Conservation (phyloP, 2,888 invertebrate species). For the Ochropacha duplaris region DNA sequence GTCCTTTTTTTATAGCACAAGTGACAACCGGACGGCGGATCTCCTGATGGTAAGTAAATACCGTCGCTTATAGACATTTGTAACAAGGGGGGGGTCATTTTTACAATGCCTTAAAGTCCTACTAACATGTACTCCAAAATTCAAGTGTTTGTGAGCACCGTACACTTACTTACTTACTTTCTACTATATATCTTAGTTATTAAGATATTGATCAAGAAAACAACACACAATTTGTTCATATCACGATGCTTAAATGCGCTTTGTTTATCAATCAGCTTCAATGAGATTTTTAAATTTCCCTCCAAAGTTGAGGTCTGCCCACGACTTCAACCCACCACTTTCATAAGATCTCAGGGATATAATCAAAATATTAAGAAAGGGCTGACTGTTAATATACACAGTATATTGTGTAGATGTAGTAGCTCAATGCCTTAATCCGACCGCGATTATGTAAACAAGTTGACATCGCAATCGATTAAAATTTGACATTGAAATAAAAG, state of each 20-base stretch:
- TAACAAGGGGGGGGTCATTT: too few relatives aligned
- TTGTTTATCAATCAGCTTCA: constrained; percentile 48
- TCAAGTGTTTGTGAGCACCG: too few relatives aligned
- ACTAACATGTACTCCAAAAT: too few relatives aligned
- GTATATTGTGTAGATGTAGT: not conserved
- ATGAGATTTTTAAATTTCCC: constrained; percentile 37
- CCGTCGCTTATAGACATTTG: too few relatives aligned
- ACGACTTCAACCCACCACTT: constrained; percentile 38
- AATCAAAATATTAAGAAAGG: not conserved
- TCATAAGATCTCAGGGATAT: constrained; percentile 21
- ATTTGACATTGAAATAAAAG: too few relatives aligned
- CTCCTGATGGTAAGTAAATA: too few relatives aligned
- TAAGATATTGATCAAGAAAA: constrained; percentile 41
- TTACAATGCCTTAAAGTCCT: too few relatives aligned
- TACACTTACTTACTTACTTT: too few relatives aligned
- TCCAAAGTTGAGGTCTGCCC: constrained; percentile 53
- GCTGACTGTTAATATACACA: not conserved
- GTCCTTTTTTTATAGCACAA: too few relatives aligned
- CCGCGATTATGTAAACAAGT: too few relatives aligned
- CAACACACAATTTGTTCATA: constrained; percentile 32
- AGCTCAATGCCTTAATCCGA: not conserved
- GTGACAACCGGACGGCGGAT: too few relatives aligned
- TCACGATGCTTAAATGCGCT: constrained; percentile 40
- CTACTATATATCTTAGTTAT: constrained; percentile 9
- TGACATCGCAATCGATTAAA: too few relatives aligned